phyloP scores from a whole-genome alignment of 1,140 invertebrate species.

The Callitettix versicolor region DNA sequence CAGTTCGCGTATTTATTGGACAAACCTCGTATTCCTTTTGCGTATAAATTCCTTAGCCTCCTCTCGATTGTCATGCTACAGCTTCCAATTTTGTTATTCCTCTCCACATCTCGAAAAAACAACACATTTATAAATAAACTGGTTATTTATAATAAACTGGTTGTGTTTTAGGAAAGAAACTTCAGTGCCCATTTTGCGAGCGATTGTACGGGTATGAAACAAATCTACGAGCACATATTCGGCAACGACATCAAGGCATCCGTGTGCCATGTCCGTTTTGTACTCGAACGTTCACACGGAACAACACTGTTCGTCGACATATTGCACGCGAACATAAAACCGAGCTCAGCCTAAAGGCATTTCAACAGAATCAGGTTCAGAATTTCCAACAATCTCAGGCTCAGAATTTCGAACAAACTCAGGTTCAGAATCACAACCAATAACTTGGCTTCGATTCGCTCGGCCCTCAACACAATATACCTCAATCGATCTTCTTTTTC shows the following conservation, averaged over 20 bases:
- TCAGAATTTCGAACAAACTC: background rate
- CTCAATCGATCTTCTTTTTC: conserved; percentile 24
- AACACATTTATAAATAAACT: too few relatives aligned
- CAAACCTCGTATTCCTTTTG: too few relatives aligned
- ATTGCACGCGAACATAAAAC: conserved; percentile 77
- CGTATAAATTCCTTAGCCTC: too few relatives aligned
- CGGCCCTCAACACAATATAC: conserved; percentile 22
- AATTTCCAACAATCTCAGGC: background rate
- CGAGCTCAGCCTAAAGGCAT: conserved; percentile 55
- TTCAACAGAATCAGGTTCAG: conserved; percentile 35
- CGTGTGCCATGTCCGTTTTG: conserved; percentile 79
- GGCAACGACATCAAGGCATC: conserved; percentile 81
- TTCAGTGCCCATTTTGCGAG: conserved; percentile 86
- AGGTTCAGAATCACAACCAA: conserved; percentile 25
- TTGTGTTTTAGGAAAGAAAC: conserved; percentile 59
- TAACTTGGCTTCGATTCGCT: conserved; percentile 13
- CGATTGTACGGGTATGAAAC: conserved; percentile 87
- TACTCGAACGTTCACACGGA: conserved; percentile 79
- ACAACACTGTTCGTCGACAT: conserved; percentile 79
- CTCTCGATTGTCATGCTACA: too few relatives aligned
- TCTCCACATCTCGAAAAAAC: too few relatives aligned
- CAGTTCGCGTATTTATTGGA: too few relatives aligned
- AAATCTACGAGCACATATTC: conserved; percentile 78
- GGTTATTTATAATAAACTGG: conserved; percentile 1
- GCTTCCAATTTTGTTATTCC: too few relatives aligned